These are phyloP conservation scores for Dromococcyx pavoninus DNA, from an alignment of 2,797 vertebrate genomes.

Conservation along the genomic window DNA sequence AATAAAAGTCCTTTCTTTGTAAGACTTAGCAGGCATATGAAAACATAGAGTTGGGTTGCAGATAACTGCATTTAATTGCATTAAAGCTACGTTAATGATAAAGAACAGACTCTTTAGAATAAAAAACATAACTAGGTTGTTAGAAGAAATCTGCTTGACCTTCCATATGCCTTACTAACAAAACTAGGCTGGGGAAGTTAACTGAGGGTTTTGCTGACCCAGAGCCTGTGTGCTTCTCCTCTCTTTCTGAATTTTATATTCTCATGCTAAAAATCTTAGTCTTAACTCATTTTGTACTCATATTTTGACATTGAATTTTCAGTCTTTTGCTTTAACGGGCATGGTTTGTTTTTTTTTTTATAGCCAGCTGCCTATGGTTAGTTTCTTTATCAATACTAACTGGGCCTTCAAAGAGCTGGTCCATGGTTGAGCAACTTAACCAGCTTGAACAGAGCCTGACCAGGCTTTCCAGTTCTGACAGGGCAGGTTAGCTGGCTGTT, in stretches of 20 bases:
- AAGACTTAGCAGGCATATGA: background rate
- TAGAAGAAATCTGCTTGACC: background rate
- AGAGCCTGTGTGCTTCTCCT: background rate
- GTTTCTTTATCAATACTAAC: background rate
- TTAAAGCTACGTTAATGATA: background rate
- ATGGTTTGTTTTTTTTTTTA: background rate
- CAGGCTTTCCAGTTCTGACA: background rate
- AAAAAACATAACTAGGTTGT: background rate
- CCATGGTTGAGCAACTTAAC: background rate
- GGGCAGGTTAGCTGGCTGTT: background rate
- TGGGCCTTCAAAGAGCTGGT: background rate
- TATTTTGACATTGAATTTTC: background rate
- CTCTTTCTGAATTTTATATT: background rate
- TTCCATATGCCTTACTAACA: background rate
- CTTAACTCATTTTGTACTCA: background rate
- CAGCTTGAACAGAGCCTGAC: background rate
- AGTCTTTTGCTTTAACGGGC: background rate
- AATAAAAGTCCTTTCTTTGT: background rate
- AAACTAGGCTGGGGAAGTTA: background rate
- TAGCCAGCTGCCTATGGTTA: background rate
- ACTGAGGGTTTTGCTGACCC: background rate
- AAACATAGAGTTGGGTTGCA: background rate
- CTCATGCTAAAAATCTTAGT: background rate
- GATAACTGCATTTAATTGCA: background rate
- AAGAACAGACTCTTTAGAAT: background rate